Evolutionary conservation across 2,113 vertebrate genomes (phyloP), one percentile per base, ranked within the genome.

Genomic region (Opisthocomus hoazin): DNA sequence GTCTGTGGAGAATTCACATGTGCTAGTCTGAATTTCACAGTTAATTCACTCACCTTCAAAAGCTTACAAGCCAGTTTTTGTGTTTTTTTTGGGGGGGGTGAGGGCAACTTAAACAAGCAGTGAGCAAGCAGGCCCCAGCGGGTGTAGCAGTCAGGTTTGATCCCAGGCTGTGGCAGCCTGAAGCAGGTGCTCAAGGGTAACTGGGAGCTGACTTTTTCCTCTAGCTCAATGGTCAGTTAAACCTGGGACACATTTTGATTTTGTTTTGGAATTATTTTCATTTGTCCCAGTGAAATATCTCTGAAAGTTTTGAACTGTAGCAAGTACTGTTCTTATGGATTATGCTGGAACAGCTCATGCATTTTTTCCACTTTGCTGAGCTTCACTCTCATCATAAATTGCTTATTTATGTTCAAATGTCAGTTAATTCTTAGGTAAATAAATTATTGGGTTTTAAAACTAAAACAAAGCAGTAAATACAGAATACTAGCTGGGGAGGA

Each of bases 371-470:
- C 57, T 93, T 81, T 90, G 32, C 57, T 69, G 84, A 91, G 75
- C 54, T 90, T 91, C 8, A 4, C 17, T 82, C 37, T 77, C 50
- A 68, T 41, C 6, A 26, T 73, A 69, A 94, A 79, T 87, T 76
- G 32, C 82, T 94, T 91, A 71, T 71, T 91, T 87, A 85, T 68
- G 84, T 85, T 89, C 70, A 95, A 85, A 82, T 79, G 53, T 68
- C 74, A 79, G 43, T 61, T 93, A 87, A 64, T 93, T 84, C 27
- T 43, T 51, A 74, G 15, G 65, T 64, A 66, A 91, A 93, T 54
- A 69, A 64, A 51, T 60, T 57, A 3, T 22, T 46, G 68, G 8
- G n/a, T 57, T 87, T 94, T 79, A 69, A 84, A 94, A 64, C 68
- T 51, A 20, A 84, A 76, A n/a, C 32, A 58, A 56, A 63, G 11